Evolutionary conservation across 2,113 vertebrate genomes (phyloP).

Genomic region (Petrocephalus microphthalmus): DNA sequence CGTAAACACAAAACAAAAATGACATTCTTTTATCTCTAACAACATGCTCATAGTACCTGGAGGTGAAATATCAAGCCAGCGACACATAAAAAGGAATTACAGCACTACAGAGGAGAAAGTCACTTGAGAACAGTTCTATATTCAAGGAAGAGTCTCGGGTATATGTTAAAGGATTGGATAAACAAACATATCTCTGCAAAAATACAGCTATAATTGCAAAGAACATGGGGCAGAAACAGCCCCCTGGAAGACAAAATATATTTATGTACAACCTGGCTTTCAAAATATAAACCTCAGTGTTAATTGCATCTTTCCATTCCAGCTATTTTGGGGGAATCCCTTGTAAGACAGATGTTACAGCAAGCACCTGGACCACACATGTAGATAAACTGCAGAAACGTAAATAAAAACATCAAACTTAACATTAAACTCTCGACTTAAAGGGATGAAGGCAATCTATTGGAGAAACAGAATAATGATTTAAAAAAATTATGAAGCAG

Average conservation of each 20-base stretch:
- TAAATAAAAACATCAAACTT: not conserved
- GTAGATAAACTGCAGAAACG: not conserved
- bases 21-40: not conserved
- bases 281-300: conserved; percentile 45
- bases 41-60: not conserved
- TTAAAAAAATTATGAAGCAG: conserved; percentile 64
- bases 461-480: conserved; percentile 19
- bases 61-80: not conserved
- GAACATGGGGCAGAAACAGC: conserved; percentile 56
- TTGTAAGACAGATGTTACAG: not conserved
- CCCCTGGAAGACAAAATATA: conserved; percentile 53
- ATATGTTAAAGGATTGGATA: not conserved
- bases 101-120: not conserved
- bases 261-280: conserved; percentile 44
- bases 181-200: not conserved
- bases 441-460: conserved; percentile 13
- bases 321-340: not conserved
- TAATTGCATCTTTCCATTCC: conserved; percentile 8
- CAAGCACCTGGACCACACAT: not conserved
- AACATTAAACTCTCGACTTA: not conserved
- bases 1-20: not conserved
- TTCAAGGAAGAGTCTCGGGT: not conserved
- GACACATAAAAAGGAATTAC: not conserved
- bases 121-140: not conserved
- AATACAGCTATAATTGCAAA: conserved; percentile 6